A percentile compares a stretch with the other conserved stretches of the same genome.
Conservation (phyloP, 2,797 vertebrate species). For the Loriculus beryllinus region DNA sequence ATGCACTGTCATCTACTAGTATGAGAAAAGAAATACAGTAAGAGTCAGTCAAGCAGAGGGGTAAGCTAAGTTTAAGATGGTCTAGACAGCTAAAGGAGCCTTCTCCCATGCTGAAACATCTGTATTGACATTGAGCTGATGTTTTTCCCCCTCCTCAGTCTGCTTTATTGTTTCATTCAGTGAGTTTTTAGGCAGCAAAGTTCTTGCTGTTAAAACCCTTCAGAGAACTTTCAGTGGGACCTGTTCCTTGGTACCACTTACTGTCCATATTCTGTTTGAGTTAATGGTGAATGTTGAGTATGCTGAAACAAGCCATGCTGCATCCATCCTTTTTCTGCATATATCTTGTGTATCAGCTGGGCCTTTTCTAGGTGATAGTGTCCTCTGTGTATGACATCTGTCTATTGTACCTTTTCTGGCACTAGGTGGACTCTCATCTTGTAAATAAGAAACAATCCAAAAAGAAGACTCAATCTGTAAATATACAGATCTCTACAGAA, state of each 20-base stretch:
- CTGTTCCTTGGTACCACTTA: neutral
- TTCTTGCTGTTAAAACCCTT: neutral
- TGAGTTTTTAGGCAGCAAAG: neutral
- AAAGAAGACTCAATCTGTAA: neutral
- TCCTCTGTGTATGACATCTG: neutral
- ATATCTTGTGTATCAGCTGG: neutral
- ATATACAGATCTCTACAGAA: neutral
- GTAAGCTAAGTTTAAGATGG: neutral
- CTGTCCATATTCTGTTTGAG: neutral
- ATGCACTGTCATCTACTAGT: neutral
- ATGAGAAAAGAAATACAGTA: neutral
- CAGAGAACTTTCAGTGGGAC: neutral
- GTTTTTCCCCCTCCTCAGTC: neutral
- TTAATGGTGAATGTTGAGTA: neutral
- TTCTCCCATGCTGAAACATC: neutral
- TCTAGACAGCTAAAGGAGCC: neutral
- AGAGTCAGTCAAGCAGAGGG: neutral
- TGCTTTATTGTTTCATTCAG: neutral
- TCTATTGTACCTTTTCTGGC: neutral
- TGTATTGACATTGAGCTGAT: accelerated
- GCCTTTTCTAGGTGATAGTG: neutral
- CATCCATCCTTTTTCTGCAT: neutral
- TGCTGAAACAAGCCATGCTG: neutral
- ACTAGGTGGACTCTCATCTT: neutral
- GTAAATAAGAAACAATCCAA: neutral